Conservation (phyloP, 2,888 invertebrate genomes). For the Phyllotreta cruciferae region DNA sequence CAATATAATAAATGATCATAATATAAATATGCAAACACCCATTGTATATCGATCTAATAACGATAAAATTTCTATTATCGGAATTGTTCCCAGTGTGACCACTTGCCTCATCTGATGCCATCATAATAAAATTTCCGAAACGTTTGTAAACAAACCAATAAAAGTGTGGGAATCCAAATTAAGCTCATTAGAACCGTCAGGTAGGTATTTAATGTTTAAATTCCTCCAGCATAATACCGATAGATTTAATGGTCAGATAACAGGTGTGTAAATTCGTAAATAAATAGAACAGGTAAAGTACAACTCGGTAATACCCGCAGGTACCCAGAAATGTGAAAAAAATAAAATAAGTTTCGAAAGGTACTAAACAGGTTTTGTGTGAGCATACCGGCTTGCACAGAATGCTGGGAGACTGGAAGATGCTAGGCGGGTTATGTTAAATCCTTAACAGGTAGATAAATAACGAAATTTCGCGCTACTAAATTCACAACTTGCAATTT, state of each 20-base stretch:
- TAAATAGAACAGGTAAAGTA: conserved; percentile 12
- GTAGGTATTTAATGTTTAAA: conserved; percentile 6
- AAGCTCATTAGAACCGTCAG: conserved; percentile 4
- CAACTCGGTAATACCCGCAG: neutral
- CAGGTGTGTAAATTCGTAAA: conserved; percentile 13
- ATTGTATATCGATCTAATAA: too few relatives aligned
- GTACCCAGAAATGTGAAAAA: conserved; percentile 6
- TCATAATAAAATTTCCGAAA: neutral
- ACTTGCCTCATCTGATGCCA: neutral
- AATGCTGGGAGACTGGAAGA: too few relatives aligned
- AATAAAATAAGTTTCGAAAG: conserved; percentile 8
- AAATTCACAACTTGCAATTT: too few relatives aligned
- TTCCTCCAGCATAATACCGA: neutral
- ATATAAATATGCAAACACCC: too few relatives aligned
- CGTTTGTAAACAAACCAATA: conserved; percentile 2
- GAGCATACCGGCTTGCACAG: conserved; percentile 12
- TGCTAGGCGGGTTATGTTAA: too few relatives aligned
- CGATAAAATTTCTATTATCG: too few relatives aligned
- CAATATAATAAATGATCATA: neutral
- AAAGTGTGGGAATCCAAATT: neutral
- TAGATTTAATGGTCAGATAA: neutral
- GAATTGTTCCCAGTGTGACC: too few relatives aligned
- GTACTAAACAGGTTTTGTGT: conserved; percentile 22
- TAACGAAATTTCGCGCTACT: too few relatives aligned
- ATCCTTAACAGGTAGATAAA: too few relatives aligned